A percentile compares a stretch with the other conserved stretches of the same genome.
These are phyloP conservation scores for Pipistrellus nathusii DNA, from an alignment of 2,797 vertebrate genomes.

Conservation along the genomic window DNA sequence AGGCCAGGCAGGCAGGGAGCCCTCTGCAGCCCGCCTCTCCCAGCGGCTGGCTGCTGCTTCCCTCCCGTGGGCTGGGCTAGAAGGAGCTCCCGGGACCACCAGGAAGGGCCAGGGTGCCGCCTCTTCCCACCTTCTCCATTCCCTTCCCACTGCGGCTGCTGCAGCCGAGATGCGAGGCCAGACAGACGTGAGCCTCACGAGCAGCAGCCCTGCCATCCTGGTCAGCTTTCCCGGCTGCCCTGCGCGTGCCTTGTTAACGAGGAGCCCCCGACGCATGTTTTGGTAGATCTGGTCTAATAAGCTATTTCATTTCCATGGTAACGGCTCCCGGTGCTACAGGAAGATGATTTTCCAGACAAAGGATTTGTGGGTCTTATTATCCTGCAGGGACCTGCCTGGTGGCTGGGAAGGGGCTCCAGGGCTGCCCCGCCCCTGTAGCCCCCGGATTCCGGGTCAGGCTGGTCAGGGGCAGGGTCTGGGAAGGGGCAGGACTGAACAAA, in stretches of 20 bases:
- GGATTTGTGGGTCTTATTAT: conserved; percentile 73
- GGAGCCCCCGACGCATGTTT: conserved; percentile 81
- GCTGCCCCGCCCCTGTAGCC: conserved; percentile 28
- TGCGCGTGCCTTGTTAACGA: conserved; percentile 77
- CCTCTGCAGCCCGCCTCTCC: background rate
- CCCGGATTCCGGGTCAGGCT: background rate
- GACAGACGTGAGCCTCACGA: conserved; percentile 69
- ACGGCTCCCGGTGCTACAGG: conserved; percentile 81
- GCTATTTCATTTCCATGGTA: conserved; percentile 89
- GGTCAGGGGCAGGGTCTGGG: background rate
- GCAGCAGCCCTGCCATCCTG: conserved; percentile 40
- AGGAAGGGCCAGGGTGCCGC: background rate
- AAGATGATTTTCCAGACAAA: conserved; percentile 85
- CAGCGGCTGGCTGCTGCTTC: background rate
- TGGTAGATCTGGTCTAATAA: conserved; percentile 84
- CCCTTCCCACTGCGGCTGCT: background rate
- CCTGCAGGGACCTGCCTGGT: conserved; percentile 70
- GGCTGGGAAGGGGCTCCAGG: conserved; percentile 22
- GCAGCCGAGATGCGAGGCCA: background rate
- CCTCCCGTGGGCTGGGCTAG: background rate
- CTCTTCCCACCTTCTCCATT: background rate
- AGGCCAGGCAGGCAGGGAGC: background rate
- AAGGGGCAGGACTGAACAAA: conserved; percentile 40
- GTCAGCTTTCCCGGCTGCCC: conserved; percentile 62
- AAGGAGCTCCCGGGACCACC: background rate